These are phyloP conservation scores for Nipponacmea schrenckii DNA, from an alignment of 2,888 invertebrate species.

Conservation along the genomic window DNA sequence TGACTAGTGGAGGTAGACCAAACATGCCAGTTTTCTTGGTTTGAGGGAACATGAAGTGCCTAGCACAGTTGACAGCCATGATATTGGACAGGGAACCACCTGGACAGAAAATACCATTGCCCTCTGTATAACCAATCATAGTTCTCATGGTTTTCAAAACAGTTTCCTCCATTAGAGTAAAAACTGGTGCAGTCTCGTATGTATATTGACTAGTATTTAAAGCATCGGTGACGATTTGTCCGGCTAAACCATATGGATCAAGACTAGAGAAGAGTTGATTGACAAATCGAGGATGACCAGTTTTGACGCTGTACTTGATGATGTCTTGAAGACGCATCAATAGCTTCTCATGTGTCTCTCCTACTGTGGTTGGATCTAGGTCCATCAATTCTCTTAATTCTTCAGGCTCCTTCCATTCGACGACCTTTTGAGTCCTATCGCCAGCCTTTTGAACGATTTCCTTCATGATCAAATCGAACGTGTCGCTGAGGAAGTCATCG, in stretches of 20 bases:
- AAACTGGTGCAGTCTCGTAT: slow-evolving; percentile 98
- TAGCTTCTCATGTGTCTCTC: slow-evolving; percentile 77
- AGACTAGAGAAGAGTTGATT: slow-evolving; percentile 96
- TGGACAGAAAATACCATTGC: slow-evolving; percentile 88
- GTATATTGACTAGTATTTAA: slow-evolving; percentile 97
- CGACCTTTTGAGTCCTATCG: slow-evolving; percentile 14
- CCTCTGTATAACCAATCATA: slow-evolving; percentile 81
- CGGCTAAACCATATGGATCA: slow-evolving; percentile 95
- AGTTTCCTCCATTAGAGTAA: slow-evolving; percentile 97
- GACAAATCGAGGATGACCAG: slow-evolving; percentile 98
- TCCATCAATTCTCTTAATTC: slow-evolving; percentile 12
- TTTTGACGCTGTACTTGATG: slow-evolving; percentile 94
- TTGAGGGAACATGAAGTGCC: slow-evolving; percentile 95
- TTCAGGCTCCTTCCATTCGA: slow-evolving; percentile 13
- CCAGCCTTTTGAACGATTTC: slow-evolving; percentile 17
- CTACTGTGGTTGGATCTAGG: slow-evolving; percentile 12
- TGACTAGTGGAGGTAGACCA: slow-evolving; percentile 88
- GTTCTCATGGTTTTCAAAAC: slow-evolving; percentile 93
- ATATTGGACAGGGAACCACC: slow-evolving; percentile 97
- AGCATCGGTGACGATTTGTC: slow-evolving; percentile 98
- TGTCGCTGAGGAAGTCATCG: slow-evolving; percentile 13
- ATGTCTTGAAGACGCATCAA: slow-evolving; percentile 91
- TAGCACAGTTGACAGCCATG: slow-evolving; percentile 94
- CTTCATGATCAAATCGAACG: slow-evolving; percentile 20
- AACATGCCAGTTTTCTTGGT: slow-evolving; percentile 94